Evolutionary conservation across 2,888 invertebrate genomes (phyloP).

Genomic region (Leptinotarsa tumamoca): DNA sequence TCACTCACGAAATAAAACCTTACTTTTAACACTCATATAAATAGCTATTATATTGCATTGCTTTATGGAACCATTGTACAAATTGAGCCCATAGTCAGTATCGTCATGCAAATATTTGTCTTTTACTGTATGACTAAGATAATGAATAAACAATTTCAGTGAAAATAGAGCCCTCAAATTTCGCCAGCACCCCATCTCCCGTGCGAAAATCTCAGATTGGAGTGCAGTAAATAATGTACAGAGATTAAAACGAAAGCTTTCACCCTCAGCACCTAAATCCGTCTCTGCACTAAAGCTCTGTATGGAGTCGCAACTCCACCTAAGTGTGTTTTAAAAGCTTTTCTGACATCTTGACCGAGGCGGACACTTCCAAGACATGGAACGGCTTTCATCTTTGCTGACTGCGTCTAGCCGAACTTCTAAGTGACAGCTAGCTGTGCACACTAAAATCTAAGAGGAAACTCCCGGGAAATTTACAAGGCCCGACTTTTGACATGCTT

Average conservation of each 20-base stretch:
- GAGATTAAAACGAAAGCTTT: constrained; percentile 29
- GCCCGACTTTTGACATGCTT: constrained; percentile 52
- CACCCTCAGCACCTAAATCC: constrained; percentile 36
- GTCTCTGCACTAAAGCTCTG: constrained; percentile 41
- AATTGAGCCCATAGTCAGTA: too few species aligned
- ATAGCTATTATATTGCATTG: too few species aligned
- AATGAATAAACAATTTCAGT: too few species aligned
- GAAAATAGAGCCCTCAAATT: too few species aligned
- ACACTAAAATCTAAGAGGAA: constrained; percentile 44
- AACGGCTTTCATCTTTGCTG: constrained; percentile 66
- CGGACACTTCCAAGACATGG: constrained; percentile 67
- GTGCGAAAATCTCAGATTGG: constrained; percentile 7
- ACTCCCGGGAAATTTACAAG: constrained; percentile 50
- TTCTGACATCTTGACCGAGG: constrained; percentile 69
- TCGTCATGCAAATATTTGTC: too few species aligned
- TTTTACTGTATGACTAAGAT: too few species aligned
- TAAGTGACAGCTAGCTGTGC: constrained; percentile 55
- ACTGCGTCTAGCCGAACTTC: constrained; percentile 54
- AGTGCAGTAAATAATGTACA: constrained; percentile 26
- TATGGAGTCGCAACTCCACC: constrained; percentile 50
- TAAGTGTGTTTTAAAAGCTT: constrained; percentile 69
- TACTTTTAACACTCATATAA: too few species aligned
- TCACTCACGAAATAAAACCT: too few species aligned
- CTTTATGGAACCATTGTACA: too few species aligned
- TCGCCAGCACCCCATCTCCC: not conserved